These are phyloP conservation scores for Cryptoprocta ferox DNA, from an alignment of 2,797 vertebrate genomes.

Conservation along the genomic window DNA sequence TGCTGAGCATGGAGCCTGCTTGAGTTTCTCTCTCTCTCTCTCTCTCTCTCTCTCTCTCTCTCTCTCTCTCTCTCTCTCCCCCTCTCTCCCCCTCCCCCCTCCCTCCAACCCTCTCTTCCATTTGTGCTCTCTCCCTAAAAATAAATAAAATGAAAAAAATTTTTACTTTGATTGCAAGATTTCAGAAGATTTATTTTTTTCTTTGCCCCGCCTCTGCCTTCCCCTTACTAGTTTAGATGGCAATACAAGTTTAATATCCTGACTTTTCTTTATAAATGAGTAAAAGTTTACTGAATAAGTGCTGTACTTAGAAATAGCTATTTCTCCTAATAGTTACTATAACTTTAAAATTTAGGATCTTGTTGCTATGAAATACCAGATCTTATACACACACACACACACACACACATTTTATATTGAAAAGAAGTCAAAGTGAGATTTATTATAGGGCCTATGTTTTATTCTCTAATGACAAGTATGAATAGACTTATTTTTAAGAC, in stretches of 20 bases:
- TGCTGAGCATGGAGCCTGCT: no score
- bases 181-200: neutral
- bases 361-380: neutral
- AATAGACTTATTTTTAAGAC: neutral
- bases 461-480: neutral
- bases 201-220: neutral
- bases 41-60: no score
- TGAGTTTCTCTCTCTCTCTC: no score
- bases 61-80: no score
- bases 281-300: slow-evolving; percentile 21
- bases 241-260: neutral
- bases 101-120: no score
- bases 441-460: neutral
- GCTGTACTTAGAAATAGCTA: neutral
- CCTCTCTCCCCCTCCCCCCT: no score
- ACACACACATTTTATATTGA: neutral
- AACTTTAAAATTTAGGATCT: slow-evolving; percentile 17
- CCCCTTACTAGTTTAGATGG: neutral
- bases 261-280: neutral
- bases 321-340: slow-evolving; percentile 1
- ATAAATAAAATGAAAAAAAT: no score
- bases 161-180: neutral
- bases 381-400: neutral
- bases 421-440: neutral
- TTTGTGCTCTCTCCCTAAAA: no score